Conservation (phyloP, 2,113 vertebrate genomes). For the Agelaius phoeniceus region DNA sequence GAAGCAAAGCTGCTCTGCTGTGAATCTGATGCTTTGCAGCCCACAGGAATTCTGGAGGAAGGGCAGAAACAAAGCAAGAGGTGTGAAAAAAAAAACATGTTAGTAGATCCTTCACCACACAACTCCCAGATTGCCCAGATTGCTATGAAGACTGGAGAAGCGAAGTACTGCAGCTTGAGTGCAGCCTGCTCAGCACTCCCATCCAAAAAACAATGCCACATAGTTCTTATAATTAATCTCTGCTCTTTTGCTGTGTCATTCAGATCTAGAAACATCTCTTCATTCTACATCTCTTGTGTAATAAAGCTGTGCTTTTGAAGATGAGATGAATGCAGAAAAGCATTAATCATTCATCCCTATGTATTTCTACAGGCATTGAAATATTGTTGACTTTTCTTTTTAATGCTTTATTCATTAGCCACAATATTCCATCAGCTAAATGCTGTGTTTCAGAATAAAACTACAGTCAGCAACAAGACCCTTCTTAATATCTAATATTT, state of each 20-base stretch:
- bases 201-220: background rate
- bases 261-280: background rate
- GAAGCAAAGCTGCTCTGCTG: background rate
- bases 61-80: background rate
- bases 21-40: background rate
- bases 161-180: background rate
- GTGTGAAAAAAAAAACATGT: background rate
- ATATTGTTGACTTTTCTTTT: slow-evolving; percentile 33
- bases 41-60: background rate
- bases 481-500: background rate
- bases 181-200: background rate
- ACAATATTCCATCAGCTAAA: slow-evolving; percentile 50
- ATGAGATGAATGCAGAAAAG: slow-evolving; percentile 11
- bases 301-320: slow-evolving; percentile 32
- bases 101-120: background rate
- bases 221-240: background rate
- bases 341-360: slow-evolving; percentile 32
- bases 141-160: background rate
- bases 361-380: slow-evolving; percentile 32
- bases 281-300: background rate
- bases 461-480: background rate
- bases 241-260: slow-evolving; percentile 31
- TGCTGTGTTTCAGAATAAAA: background rate
- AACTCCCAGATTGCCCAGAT: background rate
- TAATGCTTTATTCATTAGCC: slow-evolving; percentile 49